phyloP scores from a whole-genome alignment of 2,797 vertebrate genomes.

The Molossus molossus region DNA sequence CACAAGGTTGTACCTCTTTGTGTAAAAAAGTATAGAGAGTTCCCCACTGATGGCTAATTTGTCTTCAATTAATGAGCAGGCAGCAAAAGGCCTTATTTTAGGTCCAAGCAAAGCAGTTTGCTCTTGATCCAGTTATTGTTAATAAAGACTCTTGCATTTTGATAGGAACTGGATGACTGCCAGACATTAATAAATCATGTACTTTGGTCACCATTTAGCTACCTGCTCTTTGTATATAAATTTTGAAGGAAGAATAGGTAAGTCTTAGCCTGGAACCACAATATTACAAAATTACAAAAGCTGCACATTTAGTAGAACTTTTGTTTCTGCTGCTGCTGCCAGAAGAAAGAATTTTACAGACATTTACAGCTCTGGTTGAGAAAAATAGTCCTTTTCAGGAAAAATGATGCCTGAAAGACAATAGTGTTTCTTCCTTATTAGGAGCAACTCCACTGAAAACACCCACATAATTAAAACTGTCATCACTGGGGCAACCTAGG shows the following conservation, averaged over 20 bases:
- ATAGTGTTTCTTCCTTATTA: slow-evolving; percentile 33
- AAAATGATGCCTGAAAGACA: slow-evolving; percentile 64
- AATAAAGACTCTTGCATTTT: neutral
- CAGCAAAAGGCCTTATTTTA: neutral
- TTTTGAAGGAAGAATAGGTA: slow-evolving; percentile 20
- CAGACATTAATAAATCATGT: slow-evolving; percentile 64
- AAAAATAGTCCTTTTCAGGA: slow-evolving; percentile 66
- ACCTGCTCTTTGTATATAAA: neutral
- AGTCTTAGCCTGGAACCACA: neutral
- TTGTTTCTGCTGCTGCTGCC: neutral
- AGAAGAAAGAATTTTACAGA: slow-evolving; percentile 50
- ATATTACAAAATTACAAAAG: neutral
- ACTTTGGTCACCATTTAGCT: slow-evolving; percentile 11
- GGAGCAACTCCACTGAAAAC: slow-evolving; percentile 51
- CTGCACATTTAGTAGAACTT: neutral
- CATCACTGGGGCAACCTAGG: slow-evolving; percentile 13
- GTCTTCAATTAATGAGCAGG: neutral
- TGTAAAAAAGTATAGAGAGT: neutral
- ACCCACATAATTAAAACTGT: slow-evolving; percentile 33
- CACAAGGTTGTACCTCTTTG: neutral
- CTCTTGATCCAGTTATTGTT: neutral
- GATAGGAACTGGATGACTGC: neutral
- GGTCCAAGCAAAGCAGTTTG: neutral
- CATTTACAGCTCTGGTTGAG: slow-evolving; percentile 43
- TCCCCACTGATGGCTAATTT: neutral